Base-by-base conservation (phyloP, 1,140 invertebrate genomes). In the Neodiprion lecontei region DNA sequence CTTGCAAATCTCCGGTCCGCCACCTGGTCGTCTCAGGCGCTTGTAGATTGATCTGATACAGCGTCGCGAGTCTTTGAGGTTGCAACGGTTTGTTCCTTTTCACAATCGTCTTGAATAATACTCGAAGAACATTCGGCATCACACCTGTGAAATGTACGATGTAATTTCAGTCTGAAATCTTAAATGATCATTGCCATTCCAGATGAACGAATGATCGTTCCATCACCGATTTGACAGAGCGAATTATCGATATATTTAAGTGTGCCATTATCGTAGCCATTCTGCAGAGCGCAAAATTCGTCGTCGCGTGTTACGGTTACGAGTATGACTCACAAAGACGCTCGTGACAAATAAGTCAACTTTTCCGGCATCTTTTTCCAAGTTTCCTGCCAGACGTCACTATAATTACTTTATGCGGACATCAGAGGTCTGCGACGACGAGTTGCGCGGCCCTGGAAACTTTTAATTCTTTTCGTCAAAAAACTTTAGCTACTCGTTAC, bases 401-500 rank as follows among this genome's bases (percentile, higher is more conserved):
- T 67, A 76, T 85, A 85, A 85, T 85, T 83, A 84, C 77, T 82
- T 84, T 80, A 79, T 40, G 28, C 73, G 68, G 77, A 75, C 74
- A 78, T 80, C 71, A 79, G 71, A 76, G 68, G 21, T 75, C 69
- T 75, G 72, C 61, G 73, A 47, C 73, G 69, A 70, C 67, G 67
- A 75, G 74, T 73, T 76, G 72, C 76, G 72, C 69, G 69, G 77
- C 61, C 49, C 68, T 69, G 14, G 74, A 79, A 81, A 86, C 79
- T 86, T 87, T 87, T 86, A 85, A 87, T 86, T 87, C 28, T 61
- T 87, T 85, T 84, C 81, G 81, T 85, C 80, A 81, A 85, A 86
- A 85, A 87, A 87, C 83, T 87, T 86, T 84, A 83, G 81, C 79
- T 78, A 78, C 83, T 86, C 81, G 82, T 86, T 87, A 86, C 81